Conservation (phyloP, 2,113 vertebrate genomes). For the Chaenogobius annularis region DNA sequence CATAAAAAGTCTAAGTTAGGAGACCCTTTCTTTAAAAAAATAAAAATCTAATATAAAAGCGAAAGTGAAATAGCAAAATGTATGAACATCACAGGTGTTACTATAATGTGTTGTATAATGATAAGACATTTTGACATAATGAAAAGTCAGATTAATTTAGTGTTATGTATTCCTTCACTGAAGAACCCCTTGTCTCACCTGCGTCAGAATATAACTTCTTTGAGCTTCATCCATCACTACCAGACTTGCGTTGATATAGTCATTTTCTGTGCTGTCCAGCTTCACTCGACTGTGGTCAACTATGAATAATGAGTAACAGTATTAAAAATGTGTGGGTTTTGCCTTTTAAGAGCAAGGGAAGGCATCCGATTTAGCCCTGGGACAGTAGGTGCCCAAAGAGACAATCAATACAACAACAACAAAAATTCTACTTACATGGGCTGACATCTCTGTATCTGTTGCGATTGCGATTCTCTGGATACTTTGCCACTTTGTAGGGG, state of each 20-base stretch:
- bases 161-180: not conserved
- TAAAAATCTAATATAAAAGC: not conserved
- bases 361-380: too few species aligned
- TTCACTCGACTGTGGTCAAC: conserved; percentile 97
- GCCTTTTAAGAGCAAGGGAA: not conserved
- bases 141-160: not conserved
- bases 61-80: not conserved
- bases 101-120: not conserved
- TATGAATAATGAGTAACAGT: conserved; percentile 41
- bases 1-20: not conserved
- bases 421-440: conserved; percentile 85
- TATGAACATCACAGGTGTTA: not conserved
- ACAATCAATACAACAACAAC: not conserved
- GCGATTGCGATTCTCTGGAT: conserved; percentile 93
- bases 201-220: conserved; percentile 93
- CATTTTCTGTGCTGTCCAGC: conserved; percentile 88
- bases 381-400: not conserved
- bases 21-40: too few species aligned
- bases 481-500: conserved; percentile 92
- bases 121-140: not conserved
- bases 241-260: conserved; percentile 97
- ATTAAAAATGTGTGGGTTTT: not conserved
- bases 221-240: conserved; percentile 91
- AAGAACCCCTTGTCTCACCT: conserved; percentile 74
- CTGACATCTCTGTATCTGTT: conserved; percentile 99